A percentile compares a stretch with the other conserved stretches of the same genome.
phyloP scores from a whole-genome alignment of 2,113 vertebrate species.

The Procapra przewalskii region DNA sequence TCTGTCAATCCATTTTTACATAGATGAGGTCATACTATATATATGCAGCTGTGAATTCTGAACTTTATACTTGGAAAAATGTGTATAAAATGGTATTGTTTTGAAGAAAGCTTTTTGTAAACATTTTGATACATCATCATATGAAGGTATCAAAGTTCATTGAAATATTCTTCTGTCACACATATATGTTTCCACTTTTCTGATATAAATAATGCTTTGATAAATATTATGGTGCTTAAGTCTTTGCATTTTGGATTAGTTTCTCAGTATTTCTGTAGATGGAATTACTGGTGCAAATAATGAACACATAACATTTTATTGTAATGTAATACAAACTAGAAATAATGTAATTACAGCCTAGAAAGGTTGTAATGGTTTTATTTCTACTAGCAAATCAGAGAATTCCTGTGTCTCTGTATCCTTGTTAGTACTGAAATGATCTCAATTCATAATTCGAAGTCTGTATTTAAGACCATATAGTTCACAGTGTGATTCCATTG shows the following conservation, averaged over 20 bases:
- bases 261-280: conserved; percentile 19
- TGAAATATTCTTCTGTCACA: neutral
- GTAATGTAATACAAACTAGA: neutral
- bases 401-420: neutral
- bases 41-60: neutral
- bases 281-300: conserved; percentile 21
- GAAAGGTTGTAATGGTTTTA: neutral
- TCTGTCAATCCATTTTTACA: conserved; percentile 13
- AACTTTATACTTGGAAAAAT: conserved; percentile 44
- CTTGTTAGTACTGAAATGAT: neutral
- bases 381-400: neutral
- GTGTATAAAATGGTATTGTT: neutral
- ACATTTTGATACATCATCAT: conserved; percentile 5
- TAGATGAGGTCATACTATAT: neutral
- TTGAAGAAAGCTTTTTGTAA: conserved; percentile 37
- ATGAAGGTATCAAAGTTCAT: neutral
- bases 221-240: neutral
- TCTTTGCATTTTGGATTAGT: conserved; percentile 10
- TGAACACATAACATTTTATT: conserved; percentile 13
- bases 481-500: neutral
- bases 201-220: conserved; percentile 16
- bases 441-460: neutral
- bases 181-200: neutral
- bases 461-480: neutral
- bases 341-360: neutral